Evolutionary conservation across 2,888 invertebrate species (phyloP), one percentile per base, ranked within the genome.

Genomic region (Macrophya annulata): DNA sequence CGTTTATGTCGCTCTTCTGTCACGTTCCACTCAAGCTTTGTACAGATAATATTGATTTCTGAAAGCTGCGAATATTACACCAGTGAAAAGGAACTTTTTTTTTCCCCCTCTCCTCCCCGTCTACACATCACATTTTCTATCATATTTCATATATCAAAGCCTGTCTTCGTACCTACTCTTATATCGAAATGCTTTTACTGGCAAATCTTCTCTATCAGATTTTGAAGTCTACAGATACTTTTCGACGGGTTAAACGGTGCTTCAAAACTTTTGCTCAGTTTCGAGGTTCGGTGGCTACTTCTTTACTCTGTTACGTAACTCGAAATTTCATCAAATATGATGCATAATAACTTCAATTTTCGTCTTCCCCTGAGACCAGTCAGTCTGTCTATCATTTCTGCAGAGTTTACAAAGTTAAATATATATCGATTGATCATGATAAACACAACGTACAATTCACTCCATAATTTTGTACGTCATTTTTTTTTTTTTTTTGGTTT

Each of bases 1-100:
- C 43, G 21, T 9, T 25, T 21, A 62, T 62, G 43, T 77, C 31
- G 77, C 51, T 81, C 43, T 71, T 83, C 71, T n/a, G 68, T 83
- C 83, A 65, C 83, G 83, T 83, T 83, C 71, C 48, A 83, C 83
- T 81, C 81, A 21, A 77, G 77, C 77, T 55, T 37, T 81, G 59
- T 25, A 37, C 45, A 68, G 68, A 83, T 83, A 48, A 68, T 83
- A 83, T 83, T 83, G 83, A 83, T 83, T 83, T 48, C 48, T 83
- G 51, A 71, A 71, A 68, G 83, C 45, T 83, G 83, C 48, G 31
- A 83, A 83, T 15, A 25, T 4, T 31, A 48, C 83, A 71, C 68
- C 21, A 1, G 59, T 62, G 62, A 62, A 43, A 62, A 40, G 62
- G 21, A 45, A 1, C 12, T 21, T 62, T 21, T 81, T 12, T 8